Conservation (phyloP, 1,140 invertebrate genomes). For the Hetaerina americana region DNA sequence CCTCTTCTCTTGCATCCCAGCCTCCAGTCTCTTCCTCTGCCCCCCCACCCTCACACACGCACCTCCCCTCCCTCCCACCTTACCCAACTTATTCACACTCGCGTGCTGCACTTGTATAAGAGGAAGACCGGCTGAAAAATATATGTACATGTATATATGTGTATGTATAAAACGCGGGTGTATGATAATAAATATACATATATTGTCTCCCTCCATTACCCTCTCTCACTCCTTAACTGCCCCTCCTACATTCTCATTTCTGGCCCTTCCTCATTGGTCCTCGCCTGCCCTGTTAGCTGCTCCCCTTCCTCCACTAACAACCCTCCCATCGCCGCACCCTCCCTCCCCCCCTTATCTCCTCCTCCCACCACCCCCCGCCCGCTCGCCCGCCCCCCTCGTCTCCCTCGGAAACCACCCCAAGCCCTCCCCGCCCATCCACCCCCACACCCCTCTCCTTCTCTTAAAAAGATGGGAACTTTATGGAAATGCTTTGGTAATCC, state of each 20-base stretch:
- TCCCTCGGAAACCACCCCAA: neutral
- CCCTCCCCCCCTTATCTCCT: slow-evolving; percentile 4
- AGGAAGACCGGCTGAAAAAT: neutral
- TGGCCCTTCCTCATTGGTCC: slow-evolving; percentile 11
- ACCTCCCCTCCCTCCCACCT: neutral
- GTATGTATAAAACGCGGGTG: neutral
- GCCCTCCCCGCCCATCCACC: neutral
- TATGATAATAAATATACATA: slow-evolving; percentile 2
- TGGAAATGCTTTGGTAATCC: slow-evolving; percentile 13
- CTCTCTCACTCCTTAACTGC: slow-evolving; percentile 3
- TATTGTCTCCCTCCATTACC: slow-evolving; percentile 9
- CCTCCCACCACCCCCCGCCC: slow-evolving; percentile 5
- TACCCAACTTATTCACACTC: neutral
- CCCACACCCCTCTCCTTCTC: neutral
- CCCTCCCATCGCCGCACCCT: too few relatives aligned
- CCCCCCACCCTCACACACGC: neutral
- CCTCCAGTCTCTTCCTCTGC: too few relatives aligned
- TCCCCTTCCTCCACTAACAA: slow-evolving; percentile 7
- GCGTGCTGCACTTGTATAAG: neutral
- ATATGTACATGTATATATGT: too few relatives aligned
- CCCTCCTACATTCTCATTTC: slow-evolving; percentile 5
- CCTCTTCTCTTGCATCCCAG: too few relatives aligned
- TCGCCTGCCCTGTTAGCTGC: slow-evolving; percentile 6
- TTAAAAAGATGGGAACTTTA: slow-evolving; percentile 16
- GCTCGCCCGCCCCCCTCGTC: slow-evolving; percentile 9